Base-by-base conservation (phyloP, 2,888 invertebrate species). In the Rhodophaea formosa region DNA sequence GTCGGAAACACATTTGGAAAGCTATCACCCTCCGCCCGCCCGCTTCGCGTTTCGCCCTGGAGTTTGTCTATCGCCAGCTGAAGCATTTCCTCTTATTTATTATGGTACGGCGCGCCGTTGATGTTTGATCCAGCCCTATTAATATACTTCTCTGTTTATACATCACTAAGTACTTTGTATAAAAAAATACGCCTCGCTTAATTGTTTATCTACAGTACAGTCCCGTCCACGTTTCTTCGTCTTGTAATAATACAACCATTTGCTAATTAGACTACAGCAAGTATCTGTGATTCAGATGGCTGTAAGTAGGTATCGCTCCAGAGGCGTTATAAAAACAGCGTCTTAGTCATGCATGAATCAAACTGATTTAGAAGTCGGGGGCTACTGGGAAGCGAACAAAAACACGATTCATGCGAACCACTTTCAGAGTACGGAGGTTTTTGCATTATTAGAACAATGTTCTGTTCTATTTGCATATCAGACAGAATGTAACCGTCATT, bases 331-430 rank as follows among this genome's bases (percentile, higher is more conserved):
- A 82, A 84, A 84, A 84, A 85, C 75, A 68, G 65, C 63, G 70
- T 71, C 72, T 84, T 82, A 84, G 82, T 86, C 86, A 84, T 76
- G 75, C 76, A 75, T 83, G 84, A 86, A 80, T 86, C 84, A 86
- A 82, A 76, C 76, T 71, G 69, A 70, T 71, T 75, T 72, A 72
- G 69, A 70, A 66, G 70, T 63, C 75, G 74, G 74, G 71, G 74
- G 75, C 72, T 80, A 77, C 80, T 70, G 77, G 70, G 82, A 83
- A 80, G 75, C 70, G 71, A 69, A 74, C 73, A 72, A 72, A 70
- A 72, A 74, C 68, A 66, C 66, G 70, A 69, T 68, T 74, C 76
- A 75, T 76, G 75, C 77, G 77, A 79, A 78, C 72, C 65, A 68
- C 71, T 70, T 74, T 68, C 75, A 66, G 68, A 66, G 65, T 65